Percentiles rank a stretch among this genome's conserved stretches.
Conservation (phyloP, 2,113 vertebrate genomes). For the Galeopterus variegatus region DNA sequence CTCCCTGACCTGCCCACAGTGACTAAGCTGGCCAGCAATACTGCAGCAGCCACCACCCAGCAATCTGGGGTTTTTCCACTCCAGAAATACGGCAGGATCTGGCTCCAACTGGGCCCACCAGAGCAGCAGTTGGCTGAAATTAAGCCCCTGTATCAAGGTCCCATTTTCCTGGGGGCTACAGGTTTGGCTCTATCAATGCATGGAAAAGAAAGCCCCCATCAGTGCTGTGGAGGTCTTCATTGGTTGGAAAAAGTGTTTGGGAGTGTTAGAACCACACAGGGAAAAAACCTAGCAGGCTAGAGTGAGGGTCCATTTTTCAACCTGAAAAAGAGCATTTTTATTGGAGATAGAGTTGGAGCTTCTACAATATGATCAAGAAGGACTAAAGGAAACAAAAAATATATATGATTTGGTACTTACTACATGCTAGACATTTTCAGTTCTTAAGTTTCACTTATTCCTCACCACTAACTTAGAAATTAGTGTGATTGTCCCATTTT, state of each 20-base stretch:
- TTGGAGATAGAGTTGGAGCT: background rate
- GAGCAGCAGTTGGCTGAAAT: background rate
- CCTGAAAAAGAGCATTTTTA: background rate
- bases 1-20: background rate
- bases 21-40: conserved; percentile 8
- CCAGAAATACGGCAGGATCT: background rate
- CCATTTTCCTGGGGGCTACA: background rate
- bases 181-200: background rate
- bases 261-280: background rate
- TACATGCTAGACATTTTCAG: background rate
- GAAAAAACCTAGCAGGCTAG: background rate
- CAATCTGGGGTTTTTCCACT: conserved; percentile 69
- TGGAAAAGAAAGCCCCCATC: background rate
- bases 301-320: background rate
- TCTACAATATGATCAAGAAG: background rate
- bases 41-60: background rate
- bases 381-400: conserved; percentile 9
- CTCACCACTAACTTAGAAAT: background rate
- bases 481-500: background rate
- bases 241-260: background rate
- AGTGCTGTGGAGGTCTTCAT: background rate
- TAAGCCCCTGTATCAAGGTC: too few relatives aligned
- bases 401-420: background rate
- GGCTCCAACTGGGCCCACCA: background rate
- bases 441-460: background rate